Evolutionary conservation across 2,888 invertebrate genomes (phyloP).

Genomic region (Caenorhabditis sulstoni): DNA sequence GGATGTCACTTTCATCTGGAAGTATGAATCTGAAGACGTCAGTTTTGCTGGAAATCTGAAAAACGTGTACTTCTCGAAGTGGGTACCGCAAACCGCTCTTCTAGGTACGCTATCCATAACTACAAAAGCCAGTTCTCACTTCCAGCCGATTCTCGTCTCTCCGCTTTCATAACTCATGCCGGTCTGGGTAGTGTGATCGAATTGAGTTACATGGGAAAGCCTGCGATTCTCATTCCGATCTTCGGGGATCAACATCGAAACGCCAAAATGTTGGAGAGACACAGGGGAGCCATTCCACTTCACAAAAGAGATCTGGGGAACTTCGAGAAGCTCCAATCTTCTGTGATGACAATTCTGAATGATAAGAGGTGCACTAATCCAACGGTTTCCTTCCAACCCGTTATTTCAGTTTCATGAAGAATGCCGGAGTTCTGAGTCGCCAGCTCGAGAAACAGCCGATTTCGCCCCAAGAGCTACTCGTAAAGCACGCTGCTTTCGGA

Average conservation of each 20-base stretch:
- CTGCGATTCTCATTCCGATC: slow-evolving; percentile 39
- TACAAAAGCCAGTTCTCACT: not conserved
- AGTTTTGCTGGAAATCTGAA: not conserved
- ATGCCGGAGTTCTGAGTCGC: slow-evolving; percentile 4
- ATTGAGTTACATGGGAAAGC: slow-evolving; percentile 44
- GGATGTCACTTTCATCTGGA: slow-evolving; percentile 56
- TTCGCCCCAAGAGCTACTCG: slow-evolving; percentile 14
- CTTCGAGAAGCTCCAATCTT: not conserved
- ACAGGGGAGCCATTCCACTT: slow-evolving; percentile 43
- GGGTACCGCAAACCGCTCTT: slow-evolving; percentile 26
- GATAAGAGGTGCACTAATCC: slow-evolving; percentile 33
- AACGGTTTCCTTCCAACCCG: not conserved
- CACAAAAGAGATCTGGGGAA: slow-evolving; percentile 16
- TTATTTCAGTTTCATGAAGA: slow-evolving; percentile 25
- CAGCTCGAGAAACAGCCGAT: slow-evolving; percentile 24
- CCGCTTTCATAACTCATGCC: slow-evolving; percentile 49
- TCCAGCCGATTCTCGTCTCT: slow-evolving; percentile 42
- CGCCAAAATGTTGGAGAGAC: slow-evolving; percentile 47
- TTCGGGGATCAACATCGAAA: slow-evolving; percentile 51
- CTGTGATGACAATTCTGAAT: not conserved
- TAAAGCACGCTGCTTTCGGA: slow-evolving; percentile 34
- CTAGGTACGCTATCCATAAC: not conserved
- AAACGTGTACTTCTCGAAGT: slow-evolving; percentile 22
- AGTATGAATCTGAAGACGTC: slow-evolving; percentile 28
- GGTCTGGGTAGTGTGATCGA: slow-evolving; percentile 52